Conservation (phyloP, 2,113 vertebrate genomes). For the Nothocercus nigrocapillus region DNA sequence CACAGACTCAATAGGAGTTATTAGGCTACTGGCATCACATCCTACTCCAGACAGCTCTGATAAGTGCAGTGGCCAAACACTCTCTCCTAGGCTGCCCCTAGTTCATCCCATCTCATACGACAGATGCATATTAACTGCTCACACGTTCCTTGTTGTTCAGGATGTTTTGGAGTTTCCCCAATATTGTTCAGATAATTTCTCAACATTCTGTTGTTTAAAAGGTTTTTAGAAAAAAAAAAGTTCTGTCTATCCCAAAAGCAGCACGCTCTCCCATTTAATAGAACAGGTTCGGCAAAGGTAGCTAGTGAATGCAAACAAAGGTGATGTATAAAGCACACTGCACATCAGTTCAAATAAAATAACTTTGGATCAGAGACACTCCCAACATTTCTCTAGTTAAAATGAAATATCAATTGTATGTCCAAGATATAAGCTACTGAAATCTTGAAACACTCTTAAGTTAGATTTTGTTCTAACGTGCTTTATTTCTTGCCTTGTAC, state of each 20-base stretch:
- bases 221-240: not conserved
- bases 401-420: constrained; percentile 34
- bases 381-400: not conserved
- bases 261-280: not conserved
- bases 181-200: not conserved
- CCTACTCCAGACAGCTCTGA: not conserved
- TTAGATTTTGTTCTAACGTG: constrained; percentile 22
- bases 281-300: not conserved
- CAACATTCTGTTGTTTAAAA: not conserved
- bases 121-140: not conserved
- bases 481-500: constrained; percentile 6
- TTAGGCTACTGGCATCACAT: not conserved
- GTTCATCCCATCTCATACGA: not conserved
- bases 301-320: not conserved
- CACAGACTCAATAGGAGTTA: not conserved
- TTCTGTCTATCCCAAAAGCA: not conserved
- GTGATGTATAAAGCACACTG: not conserved
- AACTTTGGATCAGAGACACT: not conserved
- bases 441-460: constrained; percentile 39
- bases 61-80: not conserved
- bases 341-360: not conserved
- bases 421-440: constrained; percentile 49
- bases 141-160: not conserved
- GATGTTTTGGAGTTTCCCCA: not conserved
- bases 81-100: not conserved